phyloP scores from a whole-genome alignment of 2,888 invertebrate genomes.

The Lucinisca nassula region DNA sequence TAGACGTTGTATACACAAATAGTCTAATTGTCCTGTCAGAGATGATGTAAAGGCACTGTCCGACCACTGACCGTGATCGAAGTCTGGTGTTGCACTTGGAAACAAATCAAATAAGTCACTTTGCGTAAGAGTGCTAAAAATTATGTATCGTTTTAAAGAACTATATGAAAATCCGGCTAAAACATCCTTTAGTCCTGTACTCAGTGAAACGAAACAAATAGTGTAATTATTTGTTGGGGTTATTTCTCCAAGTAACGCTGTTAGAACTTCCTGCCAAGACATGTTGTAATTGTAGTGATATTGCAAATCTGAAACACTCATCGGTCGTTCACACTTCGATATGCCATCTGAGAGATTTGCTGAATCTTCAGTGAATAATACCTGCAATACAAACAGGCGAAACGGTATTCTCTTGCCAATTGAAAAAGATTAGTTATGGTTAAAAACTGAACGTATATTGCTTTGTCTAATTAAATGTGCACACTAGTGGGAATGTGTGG shows the following conservation, averaged over 20 bases:
- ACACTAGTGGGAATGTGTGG: too few species aligned
- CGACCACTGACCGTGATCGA: slow-evolving; percentile 22
- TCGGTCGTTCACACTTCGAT: slow-evolving; percentile 32
- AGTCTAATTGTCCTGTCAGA: slow-evolving; percentile 26
- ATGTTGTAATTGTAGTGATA: slow-evolving; percentile 60
- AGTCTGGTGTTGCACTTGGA: slow-evolving; percentile 47
- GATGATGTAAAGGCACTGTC: slow-evolving; percentile 40
- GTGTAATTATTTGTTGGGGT: slow-evolving; percentile 42
- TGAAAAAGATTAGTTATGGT: too few species aligned
- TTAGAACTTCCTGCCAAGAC: slow-evolving; percentile 47
- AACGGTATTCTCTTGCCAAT: too few species aligned
- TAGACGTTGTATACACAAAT: slow-evolving; percentile 40
- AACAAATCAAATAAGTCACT: slow-evolving; percentile 72
- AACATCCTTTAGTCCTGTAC: slow-evolving; percentile 43
- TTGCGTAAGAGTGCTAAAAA: slow-evolving; percentile 71
- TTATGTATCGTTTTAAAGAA: slow-evolving; percentile 71
- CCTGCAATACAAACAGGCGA: slow-evolving; percentile 49
- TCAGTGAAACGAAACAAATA: slow-evolving; percentile 53
- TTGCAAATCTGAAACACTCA: slow-evolving; percentile 44
- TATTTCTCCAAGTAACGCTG: slow-evolving; percentile 17
- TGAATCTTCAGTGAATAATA: slow-evolving; percentile 55
- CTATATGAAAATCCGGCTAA: slow-evolving; percentile 47
- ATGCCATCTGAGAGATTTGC: slow-evolving; percentile 28
- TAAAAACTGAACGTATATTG: too few species aligned
- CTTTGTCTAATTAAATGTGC: too few species aligned